phyloP scores from a whole-genome alignment of 2,888 invertebrate species.

The Drosophila prolongata region DNA sequence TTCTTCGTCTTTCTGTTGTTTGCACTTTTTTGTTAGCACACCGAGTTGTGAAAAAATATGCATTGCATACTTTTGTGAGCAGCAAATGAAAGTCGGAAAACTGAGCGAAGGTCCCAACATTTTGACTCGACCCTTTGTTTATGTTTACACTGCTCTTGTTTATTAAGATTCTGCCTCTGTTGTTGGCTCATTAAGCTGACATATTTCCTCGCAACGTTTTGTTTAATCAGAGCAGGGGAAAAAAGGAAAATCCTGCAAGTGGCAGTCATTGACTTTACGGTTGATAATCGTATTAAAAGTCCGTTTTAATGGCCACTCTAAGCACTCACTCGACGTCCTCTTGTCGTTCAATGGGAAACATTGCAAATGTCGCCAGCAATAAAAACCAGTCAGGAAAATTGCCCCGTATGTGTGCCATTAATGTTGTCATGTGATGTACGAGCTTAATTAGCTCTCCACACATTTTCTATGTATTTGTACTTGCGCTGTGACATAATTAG shows the following conservation, averaged over 20 bases:
- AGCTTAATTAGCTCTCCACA: constrained; percentile 38
- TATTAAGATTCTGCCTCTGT: constrained; percentile 7
- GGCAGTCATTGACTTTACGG: constrained; percentile 36
- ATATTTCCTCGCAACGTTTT: constrained; percentile 20
- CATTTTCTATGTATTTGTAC: constrained; percentile 18
- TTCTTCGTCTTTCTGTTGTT: constrained; percentile 30
- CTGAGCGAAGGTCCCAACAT: constrained; percentile 4
- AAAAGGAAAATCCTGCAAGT: constrained; percentile 24
- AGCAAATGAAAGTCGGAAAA: constrained; percentile 1
- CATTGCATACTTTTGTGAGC: constrained; percentile 48
- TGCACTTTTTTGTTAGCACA: constrained; percentile 52
- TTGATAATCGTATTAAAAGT: constrained; percentile 21
- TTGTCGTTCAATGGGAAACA: constrained; percentile 43
- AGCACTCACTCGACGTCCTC: constrained; percentile 24
- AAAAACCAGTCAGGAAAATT: constrained; percentile 16
- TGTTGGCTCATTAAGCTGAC: constrained; percentile 50
- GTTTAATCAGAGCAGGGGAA: constrained; percentile 21
- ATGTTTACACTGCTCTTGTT: constrained; percentile 9
- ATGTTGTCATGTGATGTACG: constrained; percentile 23
- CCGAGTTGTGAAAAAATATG: constrained; percentile 47
- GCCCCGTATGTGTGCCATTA: constrained; percentile 24
- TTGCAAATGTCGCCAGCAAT: constrained; percentile 33
- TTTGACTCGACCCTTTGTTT: constrained; percentile 2
- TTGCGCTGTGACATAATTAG: constrained; percentile 41
- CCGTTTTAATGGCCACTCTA: constrained; percentile 37